A percentile compares a stretch with the other conserved stretches of the same genome.
Conservation (phyloP, 1,140 invertebrate genomes). For the Ceratosolen fusciceps region DNA sequence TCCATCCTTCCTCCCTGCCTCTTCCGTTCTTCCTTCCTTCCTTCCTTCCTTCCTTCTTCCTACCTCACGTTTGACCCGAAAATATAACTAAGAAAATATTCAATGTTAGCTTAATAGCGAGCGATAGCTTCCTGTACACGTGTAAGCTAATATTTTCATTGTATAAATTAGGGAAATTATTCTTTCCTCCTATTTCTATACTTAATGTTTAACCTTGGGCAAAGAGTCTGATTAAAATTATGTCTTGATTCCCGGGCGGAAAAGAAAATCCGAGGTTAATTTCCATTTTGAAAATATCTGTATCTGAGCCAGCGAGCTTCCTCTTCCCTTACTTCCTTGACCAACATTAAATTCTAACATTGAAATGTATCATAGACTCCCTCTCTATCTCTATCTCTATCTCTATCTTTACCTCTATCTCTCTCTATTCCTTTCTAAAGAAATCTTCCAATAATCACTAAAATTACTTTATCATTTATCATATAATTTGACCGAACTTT, state of each 20-base stretch:
- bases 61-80: too few relatives aligned
- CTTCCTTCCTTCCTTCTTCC: not conserved
- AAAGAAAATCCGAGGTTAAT: not conserved
- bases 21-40: not conserved
- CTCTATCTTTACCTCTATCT: too few relatives aligned
- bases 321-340: not conserved
- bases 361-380: not conserved
- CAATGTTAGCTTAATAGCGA: slow-evolving; percentile 26
- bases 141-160: slow-evolving; percentile 28
- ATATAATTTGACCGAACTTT: not conserved
- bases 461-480: too few relatives aligned
- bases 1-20: not conserved
- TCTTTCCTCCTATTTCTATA: too few relatives aligned
- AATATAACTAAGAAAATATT: slow-evolving; percentile 35
- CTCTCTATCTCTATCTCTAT: too few relatives aligned
- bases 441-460: too few relatives aligned
- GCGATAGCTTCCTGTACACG: not conserved
- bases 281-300: not conserved
- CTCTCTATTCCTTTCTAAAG: too few relatives aligned
- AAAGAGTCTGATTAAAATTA: not conserved
- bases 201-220: too few relatives aligned
- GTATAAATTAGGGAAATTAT: slow-evolving; percentile 37
- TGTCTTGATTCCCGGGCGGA: not conserved
- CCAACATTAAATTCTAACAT: not conserved
- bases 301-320: not conserved